These are phyloP conservation scores for Hyposmocoma kahamanoa DNA, from an alignment of 1,140 invertebrate species.

Conservation along the genomic window DNA sequence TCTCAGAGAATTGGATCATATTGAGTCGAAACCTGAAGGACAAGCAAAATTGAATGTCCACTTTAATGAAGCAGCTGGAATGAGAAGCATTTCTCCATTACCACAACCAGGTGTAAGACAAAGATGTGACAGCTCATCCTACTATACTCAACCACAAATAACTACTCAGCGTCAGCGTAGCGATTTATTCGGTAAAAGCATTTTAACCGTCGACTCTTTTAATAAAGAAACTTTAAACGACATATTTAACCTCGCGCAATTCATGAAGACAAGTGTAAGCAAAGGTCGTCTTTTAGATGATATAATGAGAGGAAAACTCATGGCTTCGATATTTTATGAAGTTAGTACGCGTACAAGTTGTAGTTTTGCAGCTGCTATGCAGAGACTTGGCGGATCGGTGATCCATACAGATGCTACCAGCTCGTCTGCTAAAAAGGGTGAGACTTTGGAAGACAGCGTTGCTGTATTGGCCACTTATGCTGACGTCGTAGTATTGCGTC, in stretches of 20 bases:
- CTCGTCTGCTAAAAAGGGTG: constrained; percentile 97
- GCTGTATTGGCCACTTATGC: constrained; percentile 89
- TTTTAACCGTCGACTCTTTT: constrained; percentile 91
- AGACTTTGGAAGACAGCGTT: constrained; percentile 93
- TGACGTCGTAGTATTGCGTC: constrained; percentile 95
- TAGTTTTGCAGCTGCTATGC: constrained; percentile 97
- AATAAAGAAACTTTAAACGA: constrained; percentile 93
- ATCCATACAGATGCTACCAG: constrained; percentile 91
- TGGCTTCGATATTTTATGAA: constrained; percentile 98
- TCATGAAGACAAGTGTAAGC: constrained; percentile 85
- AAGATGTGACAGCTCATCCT: constrained; percentile 74
- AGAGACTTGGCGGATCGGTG: constrained; percentile 93
- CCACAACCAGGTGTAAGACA: constrained; percentile 63
- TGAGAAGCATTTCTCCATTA: constrained; percentile 64
- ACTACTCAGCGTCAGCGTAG: constrained; percentile 61
- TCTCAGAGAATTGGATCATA: constrained; percentile 68
- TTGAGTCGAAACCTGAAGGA: constrained; percentile 56
- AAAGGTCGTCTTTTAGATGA: constrained; percentile 91
- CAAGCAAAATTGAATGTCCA: constrained; percentile 71
- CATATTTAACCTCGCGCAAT: constrained; percentile 95
- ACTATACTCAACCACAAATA: constrained; percentile 59
- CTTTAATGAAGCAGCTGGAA: constrained; percentile 68
- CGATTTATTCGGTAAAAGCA: constrained; percentile 83
- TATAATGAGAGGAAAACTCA: constrained; percentile 93
- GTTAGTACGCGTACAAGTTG: constrained; percentile 96